phyloP scores from a whole-genome alignment of 2,797 vertebrate species.

The Betta splendens region DNA sequence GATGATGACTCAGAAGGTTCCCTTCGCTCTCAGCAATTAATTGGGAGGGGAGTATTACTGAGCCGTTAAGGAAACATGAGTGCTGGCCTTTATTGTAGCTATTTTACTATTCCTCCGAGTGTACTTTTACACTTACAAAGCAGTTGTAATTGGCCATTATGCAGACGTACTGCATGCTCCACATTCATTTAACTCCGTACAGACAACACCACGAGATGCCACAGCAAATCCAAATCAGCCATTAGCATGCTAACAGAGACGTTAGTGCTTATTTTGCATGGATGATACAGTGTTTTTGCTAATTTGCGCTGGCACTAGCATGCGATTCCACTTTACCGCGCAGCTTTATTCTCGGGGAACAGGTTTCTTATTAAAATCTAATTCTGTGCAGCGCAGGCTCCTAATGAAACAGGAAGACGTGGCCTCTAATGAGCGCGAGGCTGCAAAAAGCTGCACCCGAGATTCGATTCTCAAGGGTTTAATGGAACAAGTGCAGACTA shows the following conservation, averaged over 20 bases:
- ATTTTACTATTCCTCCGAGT: constrained; percentile 57
- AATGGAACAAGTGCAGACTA: constrained; percentile 20
- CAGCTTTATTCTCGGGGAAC: constrained; percentile 59
- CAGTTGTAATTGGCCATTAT: constrained; percentile 71
- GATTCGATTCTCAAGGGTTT: constrained; percentile 30
- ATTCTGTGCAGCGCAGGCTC: constrained; percentile 67
- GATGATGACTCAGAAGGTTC: constrained; percentile 31
- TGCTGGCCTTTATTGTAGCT: constrained; percentile 50
- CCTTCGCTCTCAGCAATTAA: constrained; percentile 42
- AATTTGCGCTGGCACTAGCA: constrained; percentile 66
- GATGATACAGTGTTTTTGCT: constrained; percentile 57
- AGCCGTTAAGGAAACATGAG: constrained; percentile 38
- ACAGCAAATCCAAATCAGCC: constrained; percentile 53
- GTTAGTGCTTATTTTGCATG: constrained; percentile 54
- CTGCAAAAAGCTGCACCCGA: constrained; percentile 40
- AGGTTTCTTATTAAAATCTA: constrained; percentile 72
- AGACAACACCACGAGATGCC: constrained; percentile 57
- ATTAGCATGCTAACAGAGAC: constrained; percentile 70
- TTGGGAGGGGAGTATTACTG: constrained; percentile 33
- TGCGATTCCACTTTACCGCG: constrained; percentile 55
- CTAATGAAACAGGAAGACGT: constrained; percentile 69
- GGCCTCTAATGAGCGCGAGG: constrained; percentile 67
- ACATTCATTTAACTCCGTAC: constrained; percentile 57
- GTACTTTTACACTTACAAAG: constrained; percentile 63
- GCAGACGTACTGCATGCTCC: constrained; percentile 43